Conservation (phyloP, 2,797 vertebrate genomes). For the Onychomys arenicola region DNA sequence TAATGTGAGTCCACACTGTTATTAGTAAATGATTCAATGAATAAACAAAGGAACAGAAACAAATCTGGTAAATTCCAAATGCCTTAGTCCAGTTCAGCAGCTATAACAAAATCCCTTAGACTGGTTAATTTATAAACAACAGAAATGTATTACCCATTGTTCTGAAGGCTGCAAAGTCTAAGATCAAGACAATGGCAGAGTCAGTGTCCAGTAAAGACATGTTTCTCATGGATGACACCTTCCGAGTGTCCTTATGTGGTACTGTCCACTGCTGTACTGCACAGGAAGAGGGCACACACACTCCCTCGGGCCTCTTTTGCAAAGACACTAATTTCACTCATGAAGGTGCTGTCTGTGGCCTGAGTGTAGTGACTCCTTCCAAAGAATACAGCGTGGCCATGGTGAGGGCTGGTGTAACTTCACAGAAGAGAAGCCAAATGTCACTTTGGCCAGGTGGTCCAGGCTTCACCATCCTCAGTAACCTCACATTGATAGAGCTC, state of each 20-base stretch:
- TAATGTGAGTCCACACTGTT: background rate
- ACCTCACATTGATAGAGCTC: background rate
- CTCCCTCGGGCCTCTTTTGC: background rate
- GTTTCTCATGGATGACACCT: background rate
- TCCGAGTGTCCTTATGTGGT: background rate
- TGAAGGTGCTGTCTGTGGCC: background rate
- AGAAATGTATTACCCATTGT: background rate
- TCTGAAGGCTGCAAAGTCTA: background rate
- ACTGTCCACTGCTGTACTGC: too few species aligned
- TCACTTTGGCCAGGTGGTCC: background rate
- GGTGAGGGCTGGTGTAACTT: too few species aligned
- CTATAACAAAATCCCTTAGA: background rate
- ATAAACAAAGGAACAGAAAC: background rate
- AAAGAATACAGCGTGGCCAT: accelerated
- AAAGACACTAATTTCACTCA: background rate
- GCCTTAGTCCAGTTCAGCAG: background rate
- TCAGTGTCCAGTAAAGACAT: background rate
- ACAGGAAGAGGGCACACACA: background rate
- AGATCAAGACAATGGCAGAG: background rate
- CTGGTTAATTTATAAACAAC: background rate
- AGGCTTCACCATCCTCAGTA: background rate
- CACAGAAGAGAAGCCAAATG: background rate
- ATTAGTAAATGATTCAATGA: background rate
- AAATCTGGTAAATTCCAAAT: background rate
- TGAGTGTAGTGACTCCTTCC: background rate